Percentiles rank a stretch among this genome's conserved stretches.
These are phyloP conservation scores for Eonycteris spelaea DNA, from an alignment of 2,113 vertebrate species.

Conservation along the genomic window DNA sequence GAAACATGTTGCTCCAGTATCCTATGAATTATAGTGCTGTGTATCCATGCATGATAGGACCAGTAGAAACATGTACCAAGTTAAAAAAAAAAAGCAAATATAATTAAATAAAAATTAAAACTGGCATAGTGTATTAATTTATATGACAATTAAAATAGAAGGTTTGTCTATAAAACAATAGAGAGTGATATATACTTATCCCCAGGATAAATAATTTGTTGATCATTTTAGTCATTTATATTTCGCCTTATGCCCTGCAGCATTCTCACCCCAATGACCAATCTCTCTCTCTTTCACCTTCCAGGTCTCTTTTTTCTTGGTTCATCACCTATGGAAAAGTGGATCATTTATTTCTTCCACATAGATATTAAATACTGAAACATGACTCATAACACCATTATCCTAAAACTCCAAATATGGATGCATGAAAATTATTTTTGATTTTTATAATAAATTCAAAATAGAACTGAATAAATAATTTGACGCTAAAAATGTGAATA, in stretches of 20 bases:
- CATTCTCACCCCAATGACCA: background rate
- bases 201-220: background rate
- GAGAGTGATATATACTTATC: background rate
- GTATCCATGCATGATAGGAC: background rate
- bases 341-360: background rate
- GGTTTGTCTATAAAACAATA: background rate
- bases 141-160: background rate
- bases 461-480: background rate
- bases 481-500: background rate
- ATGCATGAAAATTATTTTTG: background rate
- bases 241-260: background rate
- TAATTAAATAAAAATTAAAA: background rate
- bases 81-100: background rate
- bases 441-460: background rate
- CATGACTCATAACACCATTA: background rate
- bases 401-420: background rate
- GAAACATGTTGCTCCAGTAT: no score
- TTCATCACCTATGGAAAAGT: background rate
- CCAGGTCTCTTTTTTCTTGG: background rate
- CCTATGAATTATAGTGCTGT: background rate
- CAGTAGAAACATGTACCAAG: background rate
- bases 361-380: background rate
- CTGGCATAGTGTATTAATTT: background rate
- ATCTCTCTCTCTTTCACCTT: background rate
- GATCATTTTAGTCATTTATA: background rate